Conservation (phyloP, 2,113 vertebrate genomes). For the Protomyctophum bolini region DNA sequence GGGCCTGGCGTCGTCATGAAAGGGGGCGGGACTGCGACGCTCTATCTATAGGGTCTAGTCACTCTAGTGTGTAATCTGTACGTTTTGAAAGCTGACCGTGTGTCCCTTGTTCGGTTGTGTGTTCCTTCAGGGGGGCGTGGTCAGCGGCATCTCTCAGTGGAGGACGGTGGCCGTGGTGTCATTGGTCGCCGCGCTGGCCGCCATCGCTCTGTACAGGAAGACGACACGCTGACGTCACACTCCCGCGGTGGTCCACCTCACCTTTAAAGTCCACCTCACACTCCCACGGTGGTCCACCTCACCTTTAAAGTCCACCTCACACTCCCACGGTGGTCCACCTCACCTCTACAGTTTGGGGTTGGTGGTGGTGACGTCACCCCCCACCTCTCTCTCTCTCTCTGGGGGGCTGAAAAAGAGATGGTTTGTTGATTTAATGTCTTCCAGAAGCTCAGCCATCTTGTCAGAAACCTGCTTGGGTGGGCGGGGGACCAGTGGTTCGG, state of each 20-base stretch:
- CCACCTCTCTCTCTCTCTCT: not conserved
- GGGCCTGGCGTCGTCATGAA: too few species aligned
- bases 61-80: too few species aligned
- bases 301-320: not conserved
- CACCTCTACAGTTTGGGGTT: too few species aligned
- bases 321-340: too few species aligned
- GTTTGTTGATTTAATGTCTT: not conserved
- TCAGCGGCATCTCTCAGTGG: constrained; percentile 69
- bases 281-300: too few species aligned
- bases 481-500: too few species aligned
- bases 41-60: too few species aligned
- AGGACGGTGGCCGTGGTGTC: constrained; percentile 64
- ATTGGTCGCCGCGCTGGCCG: constrained; percentile 63
- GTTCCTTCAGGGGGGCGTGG: constrained; percentile 62
- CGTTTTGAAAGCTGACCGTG: not conserved
- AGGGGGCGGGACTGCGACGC: too few species aligned
- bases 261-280: not conserved
- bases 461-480: too few species aligned
- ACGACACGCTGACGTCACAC: constrained; percentile 56
- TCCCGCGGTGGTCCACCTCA: too few species aligned
- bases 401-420: not conserved
- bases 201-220: constrained; percentile 72
- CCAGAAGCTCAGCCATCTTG: not conserved
- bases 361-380: not conserved
- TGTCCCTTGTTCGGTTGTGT: not conserved